Base-by-base conservation (phyloP, 2,113 vertebrate genomes). In the Etia nguti region DNA sequence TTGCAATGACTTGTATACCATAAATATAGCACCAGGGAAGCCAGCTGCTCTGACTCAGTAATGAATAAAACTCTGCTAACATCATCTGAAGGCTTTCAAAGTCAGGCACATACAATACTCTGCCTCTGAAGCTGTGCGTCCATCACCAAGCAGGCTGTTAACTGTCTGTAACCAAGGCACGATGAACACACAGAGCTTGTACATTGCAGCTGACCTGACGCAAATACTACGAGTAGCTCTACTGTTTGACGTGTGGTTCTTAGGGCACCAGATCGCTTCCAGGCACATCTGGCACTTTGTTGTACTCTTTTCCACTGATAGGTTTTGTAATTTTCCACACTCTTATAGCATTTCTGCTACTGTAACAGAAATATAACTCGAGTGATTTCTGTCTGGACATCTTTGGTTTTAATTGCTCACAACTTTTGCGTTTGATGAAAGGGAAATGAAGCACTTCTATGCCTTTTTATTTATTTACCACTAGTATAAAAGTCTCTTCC, bases 271-370 rank as follows among this genome's bases (percentile, higher is more conserved):
- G 50, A 86, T 87, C 80, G 77, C 81, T 90, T 90, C 88, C 91
- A 85, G 88, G 81, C 54, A 82, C 73, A 83, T 83, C 87, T 90
- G 91, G 16, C 16, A 16, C 52, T 82, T 38, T 77, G n/a, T 59
- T 79, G 62, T 62, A 20, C 54, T 81, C 4, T 55, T 81, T 87
- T 82, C 56, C 86, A 73, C 59, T 60, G 87, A 89, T 86, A 86
- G 73, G 68, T 73, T 34, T 81, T 80, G 91, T 90, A 79, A 83
- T 83, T 93, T 92, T 92, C 90, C 89, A 84, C 54, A 9, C 6
- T 38, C 54, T 55, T 20, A 50, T 31, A 31, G 18, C 43, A 50
- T 50, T 77, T 73, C 8, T 79, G 34, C 34, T 18, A 15, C 18
- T 34, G n/a, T 31, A 22, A 54, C 10, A 15, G 4, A 73, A 22